phyloP scores from a whole-genome alignment of 2,113 vertebrate species.

The Podilymbus podiceps region DNA sequence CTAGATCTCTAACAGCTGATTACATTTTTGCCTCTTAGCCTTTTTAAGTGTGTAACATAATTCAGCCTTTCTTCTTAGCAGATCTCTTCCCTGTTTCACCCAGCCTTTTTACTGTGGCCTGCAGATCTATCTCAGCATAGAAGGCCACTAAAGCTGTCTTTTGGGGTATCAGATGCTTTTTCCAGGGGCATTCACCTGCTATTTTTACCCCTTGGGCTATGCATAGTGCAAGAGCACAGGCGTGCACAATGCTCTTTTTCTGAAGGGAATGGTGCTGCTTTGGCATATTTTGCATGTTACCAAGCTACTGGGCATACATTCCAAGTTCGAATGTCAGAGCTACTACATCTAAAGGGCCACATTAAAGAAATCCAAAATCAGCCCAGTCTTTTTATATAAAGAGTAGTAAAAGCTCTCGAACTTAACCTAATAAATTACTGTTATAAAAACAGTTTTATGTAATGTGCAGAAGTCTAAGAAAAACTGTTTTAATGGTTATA shows the following conservation, averaged over 20 bases:
- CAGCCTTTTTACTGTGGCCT: neutral
- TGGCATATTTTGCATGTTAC: slow-evolving; percentile 20
- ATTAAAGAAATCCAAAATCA: slow-evolving; percentile 55
- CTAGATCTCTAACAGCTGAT: neutral
- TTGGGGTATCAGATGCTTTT: neutral
- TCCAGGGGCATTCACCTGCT: neutral
- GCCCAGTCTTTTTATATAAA: slow-evolving; percentile 48
- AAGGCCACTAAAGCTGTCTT: neutral
- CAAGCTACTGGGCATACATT: neutral
- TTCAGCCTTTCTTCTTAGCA: neutral
- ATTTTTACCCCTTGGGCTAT: neutral
- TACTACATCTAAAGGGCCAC: slow-evolving; percentile 30
- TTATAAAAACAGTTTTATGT: slow-evolving; percentile 49
- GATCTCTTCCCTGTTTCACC: neutral
- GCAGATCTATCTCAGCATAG: neutral
- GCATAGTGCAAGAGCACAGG: neutral
- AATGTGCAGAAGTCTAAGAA: slow-evolving; percentile 60
- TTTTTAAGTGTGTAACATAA: neutral
- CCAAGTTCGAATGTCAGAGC: slow-evolving; percentile 36
- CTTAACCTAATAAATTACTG: slow-evolving; percentile 52
- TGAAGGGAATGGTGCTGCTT: neutral
- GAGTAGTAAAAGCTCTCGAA: slow-evolving; percentile 38
- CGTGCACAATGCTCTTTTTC: neutral
- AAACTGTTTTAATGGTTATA: slow-evolving; percentile 48
- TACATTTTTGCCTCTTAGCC: neutral